These are phyloP conservation scores for Melipona beecheii DNA, from an alignment of 2,888 invertebrate genomes.

Conservation along the genomic window DNA sequence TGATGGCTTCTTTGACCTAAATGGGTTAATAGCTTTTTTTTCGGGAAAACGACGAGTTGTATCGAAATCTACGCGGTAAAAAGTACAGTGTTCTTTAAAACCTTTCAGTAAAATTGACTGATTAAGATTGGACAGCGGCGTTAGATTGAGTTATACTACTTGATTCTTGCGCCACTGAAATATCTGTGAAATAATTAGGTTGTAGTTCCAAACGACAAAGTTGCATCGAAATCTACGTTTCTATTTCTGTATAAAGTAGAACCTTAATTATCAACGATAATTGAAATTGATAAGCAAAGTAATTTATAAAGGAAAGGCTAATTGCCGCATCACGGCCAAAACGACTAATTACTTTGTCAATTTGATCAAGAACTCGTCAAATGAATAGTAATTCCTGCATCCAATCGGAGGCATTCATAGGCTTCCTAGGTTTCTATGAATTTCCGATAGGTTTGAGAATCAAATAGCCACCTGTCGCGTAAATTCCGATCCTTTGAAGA, in stretches of 20 bases:
- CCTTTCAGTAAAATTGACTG: no score
- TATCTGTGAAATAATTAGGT: background rate
- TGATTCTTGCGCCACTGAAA: background rate
- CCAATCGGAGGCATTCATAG: constrained; percentile 36
- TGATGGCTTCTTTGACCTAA: background rate
- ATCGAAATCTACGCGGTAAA: no score
- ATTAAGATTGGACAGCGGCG: background rate
- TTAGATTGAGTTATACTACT: background rate
- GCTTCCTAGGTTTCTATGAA: constrained; percentile 33
- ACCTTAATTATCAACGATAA: no score
- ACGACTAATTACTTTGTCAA: constrained; percentile 20
- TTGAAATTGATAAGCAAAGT: background rate
- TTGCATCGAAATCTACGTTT: background rate
- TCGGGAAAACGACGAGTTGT: no score
- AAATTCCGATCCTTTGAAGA: constrained; percentile 50
- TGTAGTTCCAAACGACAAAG: background rate
- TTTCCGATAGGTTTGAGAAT: constrained; percentile 43
- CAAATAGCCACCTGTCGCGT: constrained; percentile 55
- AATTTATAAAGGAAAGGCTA: background rate
- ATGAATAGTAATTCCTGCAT: constrained; percentile 4
- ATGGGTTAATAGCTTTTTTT: background rate
- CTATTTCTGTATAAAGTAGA: background rate
- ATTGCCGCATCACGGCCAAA: no score
- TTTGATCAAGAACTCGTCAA: constrained; percentile 5
- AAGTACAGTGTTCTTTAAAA: no score